Conservation (phyloP, 2,797 vertebrate species). For the Epinephelus awoara region DNA sequence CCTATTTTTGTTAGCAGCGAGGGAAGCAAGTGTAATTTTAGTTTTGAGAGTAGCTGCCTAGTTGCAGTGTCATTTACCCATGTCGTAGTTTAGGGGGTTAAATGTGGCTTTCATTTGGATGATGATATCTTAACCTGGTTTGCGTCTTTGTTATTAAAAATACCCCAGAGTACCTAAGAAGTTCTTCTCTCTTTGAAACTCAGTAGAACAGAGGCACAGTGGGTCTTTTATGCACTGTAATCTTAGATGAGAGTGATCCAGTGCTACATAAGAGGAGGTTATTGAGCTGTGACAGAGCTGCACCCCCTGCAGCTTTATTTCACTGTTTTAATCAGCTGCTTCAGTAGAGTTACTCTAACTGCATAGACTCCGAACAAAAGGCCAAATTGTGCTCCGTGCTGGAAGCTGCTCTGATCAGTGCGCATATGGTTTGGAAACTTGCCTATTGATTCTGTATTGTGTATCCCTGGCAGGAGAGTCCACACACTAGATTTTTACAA, state of each 20-base stretch:
- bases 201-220: constrained; percentile 16
- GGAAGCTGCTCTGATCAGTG: constrained; percentile 1
- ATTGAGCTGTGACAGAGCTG: constrained; percentile 32
- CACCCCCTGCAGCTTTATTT: constrained; percentile 16
- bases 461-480: background rate
- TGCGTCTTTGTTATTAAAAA: background rate
- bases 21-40: background rate
- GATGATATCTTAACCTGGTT: background rate
- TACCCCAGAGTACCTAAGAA: no score
- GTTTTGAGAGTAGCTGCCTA: constrained; percentile 3
- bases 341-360: constrained; percentile 12
- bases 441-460: background rate
- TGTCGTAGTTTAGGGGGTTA: background rate
- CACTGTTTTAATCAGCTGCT: constrained; percentile 29
- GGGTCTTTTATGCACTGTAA: constrained; percentile 45
- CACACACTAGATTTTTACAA: background rate
- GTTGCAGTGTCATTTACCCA: background rate
- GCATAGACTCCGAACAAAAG: background rate
- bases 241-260: constrained; percentile 47
- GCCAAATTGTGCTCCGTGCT: constrained; percentile 8
- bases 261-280: constrained; percentile 21
- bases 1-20: background rate
- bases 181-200: constrained; percentile 12
- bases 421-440: background rate
- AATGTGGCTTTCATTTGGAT: background rate